Percentiles rank a stretch among this genome's conserved stretches.
Conservation (phyloP, 2,113 vertebrate species). For the Fregetta grallaria region DNA sequence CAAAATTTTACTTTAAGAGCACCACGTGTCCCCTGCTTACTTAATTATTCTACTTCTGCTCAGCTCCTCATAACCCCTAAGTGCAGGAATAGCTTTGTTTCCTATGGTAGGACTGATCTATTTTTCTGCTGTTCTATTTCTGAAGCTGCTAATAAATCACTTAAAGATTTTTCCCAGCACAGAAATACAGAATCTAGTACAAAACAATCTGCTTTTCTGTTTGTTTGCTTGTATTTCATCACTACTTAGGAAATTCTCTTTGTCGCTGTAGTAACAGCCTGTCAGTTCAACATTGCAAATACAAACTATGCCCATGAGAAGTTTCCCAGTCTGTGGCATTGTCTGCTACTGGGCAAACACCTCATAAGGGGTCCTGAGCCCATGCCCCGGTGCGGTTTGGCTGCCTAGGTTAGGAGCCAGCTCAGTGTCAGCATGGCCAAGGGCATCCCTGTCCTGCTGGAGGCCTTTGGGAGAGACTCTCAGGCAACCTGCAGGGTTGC, state of each 20-base stretch:
- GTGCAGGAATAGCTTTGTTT: background rate
- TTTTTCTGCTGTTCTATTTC: background rate
- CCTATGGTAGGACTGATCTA: background rate
- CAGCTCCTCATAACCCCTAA: background rate
- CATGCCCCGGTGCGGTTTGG: background rate
- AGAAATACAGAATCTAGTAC: background rate
- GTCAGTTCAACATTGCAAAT: background rate
- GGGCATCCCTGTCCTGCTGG: background rate
- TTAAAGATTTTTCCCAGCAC: background rate
- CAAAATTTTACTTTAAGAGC: background rate
- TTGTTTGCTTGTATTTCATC: background rate
- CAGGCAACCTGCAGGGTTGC: background rate
- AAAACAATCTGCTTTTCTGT: background rate
- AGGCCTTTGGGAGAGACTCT: background rate
- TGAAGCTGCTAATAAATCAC: background rate
- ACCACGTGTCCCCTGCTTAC: background rate
- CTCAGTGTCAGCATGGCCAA: accelerated
- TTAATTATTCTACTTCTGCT: background rate
- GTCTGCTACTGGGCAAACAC: background rate
- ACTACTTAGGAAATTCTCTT: background rate
- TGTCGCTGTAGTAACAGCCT: accelerated
- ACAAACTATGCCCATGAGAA: background rate
- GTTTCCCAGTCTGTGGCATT: background rate
- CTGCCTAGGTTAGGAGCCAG: background rate
- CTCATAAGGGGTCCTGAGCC: background rate